Evolutionary conservation across 2,888 invertebrate genomes (phyloP), one percentile per base, ranked within the genome.

Genomic region (Hartigia nigra): DNA sequence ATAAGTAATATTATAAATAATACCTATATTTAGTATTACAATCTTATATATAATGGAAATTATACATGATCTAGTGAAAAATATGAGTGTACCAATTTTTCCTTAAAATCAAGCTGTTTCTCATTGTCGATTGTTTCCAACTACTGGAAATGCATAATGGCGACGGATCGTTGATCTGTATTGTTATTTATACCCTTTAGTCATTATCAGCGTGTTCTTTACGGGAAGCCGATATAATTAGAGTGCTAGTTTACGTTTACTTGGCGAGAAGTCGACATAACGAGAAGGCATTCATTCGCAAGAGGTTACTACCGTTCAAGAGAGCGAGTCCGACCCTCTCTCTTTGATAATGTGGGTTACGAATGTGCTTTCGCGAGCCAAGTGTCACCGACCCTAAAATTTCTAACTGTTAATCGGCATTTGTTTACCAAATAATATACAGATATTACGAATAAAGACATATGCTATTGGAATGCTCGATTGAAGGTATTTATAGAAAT

Each of bases 341-440:
- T 55, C 55, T 55, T 72, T 23, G 72, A 34, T 72, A 55, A 79
- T 79, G 72, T 79, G 76, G 79, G 79, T 76, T 79, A 79, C 23
- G 79, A 76, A 79, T 79, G 75, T 78, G 77, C 76, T 79, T 79
- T 79, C 74, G 69, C 76, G 55, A 74, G 36, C 75, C 74, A 12
- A 36, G 76, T 76, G 69, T 76, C 79, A 74, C 37, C 69, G 79
- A 76, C 76, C 79, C 14, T 69, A 74, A 69, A 76, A 35, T 79
- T 79, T 76, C 79, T 79, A 79, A 78, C 70, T 76, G 72, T 70
- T 78, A 75, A 76, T 76, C 79, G 74, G 76, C 70, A 74, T 55
- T 39, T 79, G 79, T 79, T 79, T 79, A 79, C 76, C 69, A 79
- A 79, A 79, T 55, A 55, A 9, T 55, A 55, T 23, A 23, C 55